A percentile compares a stretch with the other conserved stretches of the same genome.
phyloP scores from a whole-genome alignment of 2,888 invertebrate species.

The Eupeodes luniger region DNA sequence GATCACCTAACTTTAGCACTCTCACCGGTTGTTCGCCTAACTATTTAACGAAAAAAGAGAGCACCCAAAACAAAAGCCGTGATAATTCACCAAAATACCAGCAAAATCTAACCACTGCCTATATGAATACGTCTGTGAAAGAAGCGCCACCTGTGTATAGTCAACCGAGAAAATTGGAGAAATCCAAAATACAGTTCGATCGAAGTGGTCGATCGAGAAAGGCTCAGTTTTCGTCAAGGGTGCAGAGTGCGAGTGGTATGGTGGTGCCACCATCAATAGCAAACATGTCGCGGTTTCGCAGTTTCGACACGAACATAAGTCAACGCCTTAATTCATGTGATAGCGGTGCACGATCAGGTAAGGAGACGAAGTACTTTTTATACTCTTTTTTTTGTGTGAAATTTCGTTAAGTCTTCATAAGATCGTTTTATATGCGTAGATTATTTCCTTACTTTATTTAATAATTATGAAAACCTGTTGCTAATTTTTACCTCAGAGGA shows the following conservation, averaged over 20 bases:
- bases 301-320: conserved; percentile 86
- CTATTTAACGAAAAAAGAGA: conserved; percentile 83
- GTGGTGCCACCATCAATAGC: conserved; percentile 63
- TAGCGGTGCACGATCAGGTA: conserved; percentile 83
- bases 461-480: too few relatives aligned
- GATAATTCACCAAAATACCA: conserved; percentile 83
- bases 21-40: conserved; percentile 84
- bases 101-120: conserved; percentile 81
- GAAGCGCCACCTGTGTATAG: conserved; percentile 82
- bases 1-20: conserved; percentile 83
- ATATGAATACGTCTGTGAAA: conserved; percentile 81
- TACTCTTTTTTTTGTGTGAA: too few relatives aligned
- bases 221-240: conserved; percentile 85
- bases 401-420: too few relatives aligned
- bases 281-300: conserved; percentile 87
- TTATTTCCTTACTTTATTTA: too few relatives aligned
- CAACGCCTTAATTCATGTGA: conserved; percentile 85
- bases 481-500: too few relatives aligned
- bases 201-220: conserved; percentile 85
- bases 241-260: conserved; percentile 75
- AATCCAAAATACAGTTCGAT: conserved; percentile 80
- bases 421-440: too few relatives aligned
- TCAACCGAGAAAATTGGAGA: conserved; percentile 78
- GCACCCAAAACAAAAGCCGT: conserved; percentile 80
- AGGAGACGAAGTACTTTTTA: too few relatives aligned